Evolutionary conservation across 2,888 invertebrate genomes (phyloP).

Genomic region (Phyllotreta cruciferae): DNA sequence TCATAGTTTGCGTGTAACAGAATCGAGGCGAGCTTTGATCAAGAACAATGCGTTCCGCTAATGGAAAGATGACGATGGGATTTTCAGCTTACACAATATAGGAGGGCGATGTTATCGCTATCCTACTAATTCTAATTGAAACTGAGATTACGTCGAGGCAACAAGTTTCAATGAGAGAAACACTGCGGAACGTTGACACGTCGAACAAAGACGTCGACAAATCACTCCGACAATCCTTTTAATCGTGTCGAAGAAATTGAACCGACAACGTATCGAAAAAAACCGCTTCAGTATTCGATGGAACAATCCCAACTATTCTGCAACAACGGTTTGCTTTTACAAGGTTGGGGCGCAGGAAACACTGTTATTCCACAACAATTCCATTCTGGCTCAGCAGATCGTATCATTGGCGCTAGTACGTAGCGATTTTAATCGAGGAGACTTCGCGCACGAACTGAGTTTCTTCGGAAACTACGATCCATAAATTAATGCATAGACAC

Average conservation of each 20-base stretch:
- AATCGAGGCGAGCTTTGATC: slow-evolving; percentile 25
- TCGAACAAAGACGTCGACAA: too few relatives aligned
- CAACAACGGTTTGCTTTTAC: too few relatives aligned
- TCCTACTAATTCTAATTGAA: slow-evolving; percentile 21
- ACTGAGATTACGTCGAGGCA: slow-evolving; percentile 12
- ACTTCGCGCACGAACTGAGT: slow-evolving; percentile 23
- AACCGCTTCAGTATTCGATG: too few relatives aligned
- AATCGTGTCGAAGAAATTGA: too few relatives aligned
- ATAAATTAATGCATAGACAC: slow-evolving; percentile 34
- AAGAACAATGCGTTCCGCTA: slow-evolving; percentile 26
- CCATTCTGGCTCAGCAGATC: background rate
- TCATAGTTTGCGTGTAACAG: slow-evolving; percentile 27
- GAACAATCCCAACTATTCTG: too few relatives aligned
- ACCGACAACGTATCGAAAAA: too few relatives aligned
- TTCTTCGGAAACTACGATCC: slow-evolving; percentile 24
- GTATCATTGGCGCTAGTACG: background rate
- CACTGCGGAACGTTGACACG: too few relatives aligned
- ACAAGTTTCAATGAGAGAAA: slow-evolving; percentile 13
- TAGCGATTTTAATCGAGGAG: slow-evolving; percentile 22
- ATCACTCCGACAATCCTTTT: too few relatives aligned
- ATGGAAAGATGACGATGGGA: slow-evolving; percentile 31
- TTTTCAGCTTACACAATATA: slow-evolving; percentile 29
- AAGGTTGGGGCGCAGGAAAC: slow-evolving; percentile 4
- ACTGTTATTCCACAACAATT: slow-evolving; percentile 10
- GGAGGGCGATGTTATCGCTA: slow-evolving; percentile 15